Conservation (phyloP, 2,888 invertebrate species). For the Operophtera brumata region DNA sequence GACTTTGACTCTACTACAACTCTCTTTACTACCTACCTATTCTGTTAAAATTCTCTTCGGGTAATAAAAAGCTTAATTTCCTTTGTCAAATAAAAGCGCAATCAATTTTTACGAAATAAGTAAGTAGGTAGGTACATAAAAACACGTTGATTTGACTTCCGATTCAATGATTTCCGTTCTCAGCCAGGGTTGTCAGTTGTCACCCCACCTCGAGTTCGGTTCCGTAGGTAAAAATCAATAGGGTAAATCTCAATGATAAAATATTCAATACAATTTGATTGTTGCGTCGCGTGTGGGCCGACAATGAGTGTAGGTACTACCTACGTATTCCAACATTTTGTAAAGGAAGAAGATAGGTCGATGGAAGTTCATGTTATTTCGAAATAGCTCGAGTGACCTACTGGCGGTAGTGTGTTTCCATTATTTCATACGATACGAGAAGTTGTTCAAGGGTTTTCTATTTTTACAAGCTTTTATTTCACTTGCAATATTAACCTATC, state of each 20-base stretch:
- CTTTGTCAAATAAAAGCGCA: no score
- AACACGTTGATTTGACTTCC: slow-evolving; percentile 9
- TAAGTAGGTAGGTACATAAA: not conserved
- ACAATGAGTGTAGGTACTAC: slow-evolving; percentile 28
- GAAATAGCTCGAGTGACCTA: slow-evolving; percentile 43
- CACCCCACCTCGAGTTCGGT: no score
- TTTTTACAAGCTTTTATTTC: not conserved
- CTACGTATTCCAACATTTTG: slow-evolving; percentile 17
- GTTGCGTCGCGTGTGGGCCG: slow-evolving; percentile 29
- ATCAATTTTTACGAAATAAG: not conserved
- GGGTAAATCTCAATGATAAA: slow-evolving; percentile 10
- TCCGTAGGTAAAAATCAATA: slow-evolving; percentile 20
- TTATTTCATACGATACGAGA: slow-evolving; percentile 14
- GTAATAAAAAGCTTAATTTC: no score
- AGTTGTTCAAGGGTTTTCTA: no score
- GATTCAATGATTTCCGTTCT: slow-evolving; percentile 1
- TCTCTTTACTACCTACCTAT: no score
- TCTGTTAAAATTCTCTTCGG: no score
- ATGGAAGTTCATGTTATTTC: slow-evolving; percentile 28
- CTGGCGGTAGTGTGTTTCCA: slow-evolving; percentile 29
- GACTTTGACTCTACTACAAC: no score
- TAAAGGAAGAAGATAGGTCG: slow-evolving; percentile 19
- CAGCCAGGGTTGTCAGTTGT: slow-evolving; percentile 16
- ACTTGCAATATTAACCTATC: no score
- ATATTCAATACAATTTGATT: slow-evolving; percentile 20